phyloP scores from a whole-genome alignment of 2,888 invertebrate species.

The Tortrix viridana region DNA sequence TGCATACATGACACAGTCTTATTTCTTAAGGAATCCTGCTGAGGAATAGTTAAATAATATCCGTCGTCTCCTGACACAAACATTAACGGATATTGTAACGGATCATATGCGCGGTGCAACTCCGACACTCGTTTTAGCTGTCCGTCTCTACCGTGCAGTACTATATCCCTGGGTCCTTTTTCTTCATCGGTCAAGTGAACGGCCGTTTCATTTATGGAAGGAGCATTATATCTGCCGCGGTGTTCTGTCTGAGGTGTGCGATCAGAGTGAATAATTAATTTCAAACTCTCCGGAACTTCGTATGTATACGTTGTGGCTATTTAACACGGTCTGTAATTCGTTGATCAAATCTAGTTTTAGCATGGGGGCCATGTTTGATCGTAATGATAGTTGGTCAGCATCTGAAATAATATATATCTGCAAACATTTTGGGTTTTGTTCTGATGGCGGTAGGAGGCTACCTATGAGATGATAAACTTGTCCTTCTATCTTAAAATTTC shows the following conservation, averaged over 20 bases:
- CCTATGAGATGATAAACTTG: conserved; percentile 44
- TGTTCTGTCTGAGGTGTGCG: conserved; percentile 30
- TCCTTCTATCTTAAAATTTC: conserved; percentile 43
- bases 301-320: not conserved
- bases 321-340: conserved; percentile 30
- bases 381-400: conserved; percentile 45
- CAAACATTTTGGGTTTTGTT: conserved; percentile 46
- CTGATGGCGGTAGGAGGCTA: conserved; percentile 44
- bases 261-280: conserved; percentile 44
- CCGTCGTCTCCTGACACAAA: conserved; percentile 42
- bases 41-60: conserved; percentile 41
- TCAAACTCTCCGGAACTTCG: conserved; percentile 29
- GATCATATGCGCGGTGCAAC: conserved; percentile 37
- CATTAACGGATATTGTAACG: conserved; percentile 45
- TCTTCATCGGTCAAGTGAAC: conserved; percentile 28
- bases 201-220: conserved; percentile 38
- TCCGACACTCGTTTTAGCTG: conserved; percentile 3
- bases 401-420: conserved; percentile 51
- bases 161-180: conserved; percentile 17
- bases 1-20: conserved; percentile 48
- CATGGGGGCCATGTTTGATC: conserved; percentile 40
- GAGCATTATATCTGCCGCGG: conserved; percentile 19
- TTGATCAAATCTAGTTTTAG: conserved; percentile 41
- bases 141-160: conserved; percentile 6
- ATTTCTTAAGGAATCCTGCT: conserved; percentile 38